Base-by-base conservation (phyloP, 37 sponge, comb jelly and placozoan genomes). In the Hormiphora californensis region DNA sequence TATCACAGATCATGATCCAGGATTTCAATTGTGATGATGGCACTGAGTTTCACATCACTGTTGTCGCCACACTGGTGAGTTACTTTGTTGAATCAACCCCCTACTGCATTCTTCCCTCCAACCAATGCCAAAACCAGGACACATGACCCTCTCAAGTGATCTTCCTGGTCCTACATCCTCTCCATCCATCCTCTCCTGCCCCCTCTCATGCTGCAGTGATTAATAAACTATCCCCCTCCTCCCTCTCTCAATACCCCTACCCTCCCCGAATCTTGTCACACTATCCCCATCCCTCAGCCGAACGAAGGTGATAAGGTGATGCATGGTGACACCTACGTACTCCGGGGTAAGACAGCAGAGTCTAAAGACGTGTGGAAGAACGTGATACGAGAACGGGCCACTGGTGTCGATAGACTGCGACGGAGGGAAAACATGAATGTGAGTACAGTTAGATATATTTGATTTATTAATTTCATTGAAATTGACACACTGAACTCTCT, bases 41-140 rank as follows among this genome's bases (percentile, higher is more conserved):
- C 19, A 73, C 81, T 17, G 81, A 73, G 81, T 73, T 73, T 40
- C 81, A 73, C 81, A 73, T 73, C 43, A 73, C 81, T 39, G 81
- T 73, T 0, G 81, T 73, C n/a, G 81, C 81, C 43, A 73, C 81
- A 27, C 25, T 73, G 81, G 81, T 73, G 9, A 39, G 81, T 8
- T 21, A n/a, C n/a, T n/a, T n/a, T n/a, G n/a, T n/a, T n/a, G n/a
- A n/a, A n/a, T n/a, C n/a, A n/a, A n/a, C n/a, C n/a, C n/a, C n/a
- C n/a, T n/a, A n/a, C n/a, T n/a, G n/a, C n/a, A n/a, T n/a, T n/a
- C n/a, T n/a, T n/a, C n/a, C n/a, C n/a, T n/a, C n/a, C n/a, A n/a
- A n/a, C n/a, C n/a, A n/a, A n/a, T n/a, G n/a, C n/a, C n/a, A n/a
- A n/a, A n/a, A n/a, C n/a, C n/a, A n/a, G n/a, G n/a, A n/a, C n/a